Evolutionary conservation across 2,888 invertebrate species (phyloP).

Genomic region (Platycnemis pennipes): DNA sequence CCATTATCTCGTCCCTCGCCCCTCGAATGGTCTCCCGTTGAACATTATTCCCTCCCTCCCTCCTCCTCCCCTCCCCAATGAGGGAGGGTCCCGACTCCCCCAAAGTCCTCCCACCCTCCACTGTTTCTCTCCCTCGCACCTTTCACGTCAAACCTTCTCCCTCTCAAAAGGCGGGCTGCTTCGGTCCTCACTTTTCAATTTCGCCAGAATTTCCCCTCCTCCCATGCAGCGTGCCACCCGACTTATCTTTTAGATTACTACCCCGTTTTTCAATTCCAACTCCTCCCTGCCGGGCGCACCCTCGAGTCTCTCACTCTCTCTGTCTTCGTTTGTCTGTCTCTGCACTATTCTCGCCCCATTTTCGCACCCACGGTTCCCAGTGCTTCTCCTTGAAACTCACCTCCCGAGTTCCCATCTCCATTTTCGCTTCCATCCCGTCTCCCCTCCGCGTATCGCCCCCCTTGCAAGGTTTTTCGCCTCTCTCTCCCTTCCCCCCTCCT

Average conservation of each 20-base stretch:
- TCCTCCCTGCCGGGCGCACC: background rate
- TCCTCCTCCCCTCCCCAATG: background rate
- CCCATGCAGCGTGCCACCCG: background rate
- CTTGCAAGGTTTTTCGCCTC: background rate
- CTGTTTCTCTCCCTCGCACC: background rate
- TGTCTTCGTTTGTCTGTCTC: no score
- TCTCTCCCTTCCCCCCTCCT: background rate
- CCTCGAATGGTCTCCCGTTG: background rate
- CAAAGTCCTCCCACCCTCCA: background rate
- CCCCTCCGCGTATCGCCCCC: background rate
- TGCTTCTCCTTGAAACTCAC: background rate
- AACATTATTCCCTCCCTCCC: background rate
- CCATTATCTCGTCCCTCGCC: background rate
- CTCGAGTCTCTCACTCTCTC: background rate
- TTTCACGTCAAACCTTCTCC: background rate
- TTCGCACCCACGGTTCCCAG: background rate
- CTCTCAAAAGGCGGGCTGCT: background rate
- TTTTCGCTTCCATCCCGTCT: background rate
- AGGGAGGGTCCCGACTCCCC: no score
- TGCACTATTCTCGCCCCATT: background rate
- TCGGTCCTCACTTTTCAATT: background rate
- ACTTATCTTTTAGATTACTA: constrained; percentile 22
- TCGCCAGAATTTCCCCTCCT: background rate
- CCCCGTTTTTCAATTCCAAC: background rate
- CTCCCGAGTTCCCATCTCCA: background rate